These are phyloP conservation scores for Drosophila trapezifrons DNA, from an alignment of 1,140 invertebrate genomes.

Conservation along the genomic window DNA sequence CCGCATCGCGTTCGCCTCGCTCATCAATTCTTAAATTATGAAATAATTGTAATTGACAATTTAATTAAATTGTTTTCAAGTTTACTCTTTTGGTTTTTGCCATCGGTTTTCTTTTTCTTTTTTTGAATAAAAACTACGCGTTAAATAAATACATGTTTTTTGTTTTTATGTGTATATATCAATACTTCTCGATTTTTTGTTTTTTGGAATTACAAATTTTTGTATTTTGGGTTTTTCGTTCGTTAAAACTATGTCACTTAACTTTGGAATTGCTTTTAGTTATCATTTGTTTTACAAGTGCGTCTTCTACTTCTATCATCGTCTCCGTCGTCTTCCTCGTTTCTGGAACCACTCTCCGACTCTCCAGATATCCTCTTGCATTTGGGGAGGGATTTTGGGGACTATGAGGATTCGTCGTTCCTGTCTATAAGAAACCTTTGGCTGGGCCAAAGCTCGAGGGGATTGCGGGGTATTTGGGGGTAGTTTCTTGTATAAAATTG, in stretches of 20 bases:
- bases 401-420: background rate
- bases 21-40: conserved; percentile 77
- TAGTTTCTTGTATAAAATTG: conserved; percentile 73
- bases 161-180: conserved; percentile 69
- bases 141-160: conserved; percentile 72
- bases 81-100: conserved; percentile 42
- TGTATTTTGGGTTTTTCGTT: conserved; percentile 40
- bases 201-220: conserved; percentile 71
- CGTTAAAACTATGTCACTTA: conserved; percentile 79
- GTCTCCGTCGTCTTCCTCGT: background rate
- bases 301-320: conserved; percentile 56
- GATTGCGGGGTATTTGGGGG: conserved; percentile 8
- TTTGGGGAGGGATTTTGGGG: conserved; percentile 11
- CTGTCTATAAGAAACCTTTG: conserved; percentile 45
- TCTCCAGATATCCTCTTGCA: conserved; percentile 11
- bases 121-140: conserved; percentile 72
- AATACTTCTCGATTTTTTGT: conserved; percentile 70
- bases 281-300: conserved; percentile 82
- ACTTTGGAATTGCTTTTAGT: conserved; percentile 82
- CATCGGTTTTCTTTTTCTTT: conserved; percentile 3
- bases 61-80: conserved; percentile 77
- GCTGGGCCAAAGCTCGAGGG: conserved; percentile 62
- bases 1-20: conserved; percentile 48
- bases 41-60: conserved; percentile 82
- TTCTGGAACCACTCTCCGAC: conserved; percentile 12